Conservation (phyloP, 2,888 invertebrate species). For the Erynnis tages region DNA sequence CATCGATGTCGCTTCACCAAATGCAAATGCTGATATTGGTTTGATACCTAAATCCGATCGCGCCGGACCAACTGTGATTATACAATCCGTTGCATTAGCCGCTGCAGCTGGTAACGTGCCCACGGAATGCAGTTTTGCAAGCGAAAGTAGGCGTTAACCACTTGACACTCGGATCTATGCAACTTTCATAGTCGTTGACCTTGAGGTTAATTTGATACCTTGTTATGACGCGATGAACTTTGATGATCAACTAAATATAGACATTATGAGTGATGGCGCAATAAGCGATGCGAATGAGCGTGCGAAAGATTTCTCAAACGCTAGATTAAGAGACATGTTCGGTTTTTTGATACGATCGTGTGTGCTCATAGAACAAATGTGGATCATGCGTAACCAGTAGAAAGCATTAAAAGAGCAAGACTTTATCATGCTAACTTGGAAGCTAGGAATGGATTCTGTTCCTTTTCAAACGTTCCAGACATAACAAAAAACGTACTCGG, state of each 20-base stretch:
- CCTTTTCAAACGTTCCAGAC: conserved; percentile 21
- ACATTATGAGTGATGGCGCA: no score
- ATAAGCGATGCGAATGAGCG: no score
- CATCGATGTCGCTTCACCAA: conserved; percentile 15
- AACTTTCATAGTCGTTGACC: conserved; percentile 11
- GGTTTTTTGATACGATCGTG: no score
- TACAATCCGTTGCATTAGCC: conserved; percentile 15
- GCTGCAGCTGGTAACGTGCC: conserved; percentile 16
- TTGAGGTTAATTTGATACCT: background rate
- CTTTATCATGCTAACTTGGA: background rate
- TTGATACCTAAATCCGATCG: conserved; percentile 11
- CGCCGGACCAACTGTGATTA: conserved; percentile 8
- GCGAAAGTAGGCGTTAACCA: conserved; percentile 17
- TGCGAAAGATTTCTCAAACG: no score
- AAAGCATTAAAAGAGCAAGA: conserved; percentile 1
- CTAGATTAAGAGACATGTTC: no score
- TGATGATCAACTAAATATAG: no score
- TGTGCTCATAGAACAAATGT: background rate
- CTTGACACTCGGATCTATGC: conserved; percentile 9
- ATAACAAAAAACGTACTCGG: conserved; percentile 14
- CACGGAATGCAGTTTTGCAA: conserved; percentile 15
- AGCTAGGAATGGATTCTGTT: conserved; percentile 17
- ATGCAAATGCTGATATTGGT: conserved; percentile 17
- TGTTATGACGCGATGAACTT: background rate
- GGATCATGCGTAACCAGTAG: background rate